Base-by-base conservation (phyloP, 1,140 invertebrate genomes). In the Bombus turneri region DNA sequence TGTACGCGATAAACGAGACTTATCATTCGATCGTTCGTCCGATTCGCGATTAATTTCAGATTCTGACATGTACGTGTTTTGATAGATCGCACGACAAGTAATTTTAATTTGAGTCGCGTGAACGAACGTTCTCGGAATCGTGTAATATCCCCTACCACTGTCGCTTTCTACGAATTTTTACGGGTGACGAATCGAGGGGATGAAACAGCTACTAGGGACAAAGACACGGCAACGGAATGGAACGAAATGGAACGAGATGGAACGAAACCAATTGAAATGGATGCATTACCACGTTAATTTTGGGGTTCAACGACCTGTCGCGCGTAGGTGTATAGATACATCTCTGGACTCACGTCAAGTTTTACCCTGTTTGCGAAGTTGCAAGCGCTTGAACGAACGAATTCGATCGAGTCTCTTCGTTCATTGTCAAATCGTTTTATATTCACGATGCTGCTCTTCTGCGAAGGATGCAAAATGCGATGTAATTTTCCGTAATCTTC, bases 271-370 rank as follows among this genome's bases (percentile, higher is more conserved):
- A 71, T 28, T 12, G 69, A 31, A 13, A 57, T 72, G 79, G 72
- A 88, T 88, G 84, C 88, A 85, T 88, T 85, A 88, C 81, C 88
- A 83, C 90, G 87, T 91, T 91, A 92, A 93, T 93, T 94, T 93
- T 77, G 86, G 88, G 87, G 92, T 94, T 93, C 89, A 93, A 93
- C 89, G 91, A 81, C 88, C 90, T 89, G 31, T 91, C 28, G 47
- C 87, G 87, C 91, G 71, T 68, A 88, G 81, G 85, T 87, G 75
- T 85, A 53, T 34, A 72, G 86, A 43, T 86, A 72, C 68, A n/a
- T 72, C 13, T 72, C 28, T 91, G 89, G 87, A 86, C 81, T 90
- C 91, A 88, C 77, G 89, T 90, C 87, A 92, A 88, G 72, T 88
- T 85, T 86, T 87, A 39, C 68, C 68, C 59, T 64, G 72, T 53